phyloP scores from a whole-genome alignment of 1,140 invertebrate species.

The Brachionus manjavacas region DNA sequence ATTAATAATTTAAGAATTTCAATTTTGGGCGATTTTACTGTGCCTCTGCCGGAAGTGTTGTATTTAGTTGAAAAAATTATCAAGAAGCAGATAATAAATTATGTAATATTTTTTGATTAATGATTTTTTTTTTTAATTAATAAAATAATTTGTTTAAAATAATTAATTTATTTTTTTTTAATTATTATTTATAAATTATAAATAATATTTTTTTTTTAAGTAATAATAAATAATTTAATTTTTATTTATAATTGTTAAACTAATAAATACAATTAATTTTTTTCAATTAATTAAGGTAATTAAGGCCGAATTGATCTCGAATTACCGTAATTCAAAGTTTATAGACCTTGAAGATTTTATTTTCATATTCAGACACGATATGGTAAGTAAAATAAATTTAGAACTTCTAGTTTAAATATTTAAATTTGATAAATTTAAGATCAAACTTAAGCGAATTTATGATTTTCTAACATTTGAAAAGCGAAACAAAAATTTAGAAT shows the following conservation, averaged over 20 bases:
- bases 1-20: neutral
- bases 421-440: neutral
- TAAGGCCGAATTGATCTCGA: neutral
- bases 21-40: neutral
- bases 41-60: neutral
- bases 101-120: neutral
- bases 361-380: conserved; percentile 11
- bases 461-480: conserved; percentile 40
- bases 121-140: neutral
- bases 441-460: conserved; percentile 4
- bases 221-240: too few species aligned
- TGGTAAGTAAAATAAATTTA: neutral
- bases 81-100: neutral
- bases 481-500: neutral
- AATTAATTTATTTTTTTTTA: too few species aligned
- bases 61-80: neutral
- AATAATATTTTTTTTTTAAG: too few species aligned
- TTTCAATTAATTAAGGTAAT: neutral
- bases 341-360: conserved; percentile 32
- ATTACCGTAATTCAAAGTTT: neutral
- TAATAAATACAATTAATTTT: too few species aligned
- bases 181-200: too few species aligned
- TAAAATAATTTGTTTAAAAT: too few species aligned
- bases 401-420: neutral
- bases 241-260: too few species aligned